phyloP scores from a whole-genome alignment of 2,888 invertebrate species.

The Anarsia innoxiella region DNA sequence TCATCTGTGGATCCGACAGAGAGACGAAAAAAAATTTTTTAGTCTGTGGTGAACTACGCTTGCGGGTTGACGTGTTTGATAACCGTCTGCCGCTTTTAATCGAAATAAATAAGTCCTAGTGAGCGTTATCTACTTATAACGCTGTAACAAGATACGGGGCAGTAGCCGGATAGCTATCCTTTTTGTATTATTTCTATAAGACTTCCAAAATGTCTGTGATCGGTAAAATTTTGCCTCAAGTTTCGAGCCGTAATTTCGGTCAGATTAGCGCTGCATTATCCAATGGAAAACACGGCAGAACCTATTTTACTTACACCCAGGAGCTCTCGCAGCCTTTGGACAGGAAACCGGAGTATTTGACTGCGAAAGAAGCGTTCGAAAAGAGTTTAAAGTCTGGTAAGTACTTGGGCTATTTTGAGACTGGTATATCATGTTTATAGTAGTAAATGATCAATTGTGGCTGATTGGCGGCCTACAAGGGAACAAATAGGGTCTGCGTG shows the following conservation, averaged over 20 bases:
- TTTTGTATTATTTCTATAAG: too few species aligned
- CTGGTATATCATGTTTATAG: neutral
- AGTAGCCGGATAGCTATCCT: too few species aligned
- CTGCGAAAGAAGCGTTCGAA: slow-evolving; percentile 85
- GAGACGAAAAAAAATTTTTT: neutral
- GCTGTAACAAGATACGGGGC: too few species aligned
- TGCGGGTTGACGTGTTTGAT: neutral
- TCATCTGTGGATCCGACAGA: neutral
- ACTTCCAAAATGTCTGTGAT: slow-evolving; percentile 48
- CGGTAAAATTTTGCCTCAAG: slow-evolving; percentile 51
- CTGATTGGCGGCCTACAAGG: neutral
- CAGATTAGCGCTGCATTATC: slow-evolving; percentile 46
- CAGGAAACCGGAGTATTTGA: slow-evolving; percentile 81
- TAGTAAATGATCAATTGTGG: neutral
- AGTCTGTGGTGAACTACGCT: neutral
- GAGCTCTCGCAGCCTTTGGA: slow-evolving; percentile 88
- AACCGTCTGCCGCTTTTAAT: too few species aligned
- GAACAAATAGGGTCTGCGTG: neutral
- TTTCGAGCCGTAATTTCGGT: slow-evolving; percentile 46
- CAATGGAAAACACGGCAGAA: slow-evolving; percentile 59
- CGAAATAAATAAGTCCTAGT: too few species aligned
- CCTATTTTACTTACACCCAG: slow-evolving; percentile 84
- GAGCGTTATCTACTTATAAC: neutral
- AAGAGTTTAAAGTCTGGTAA: slow-evolving; percentile 87
- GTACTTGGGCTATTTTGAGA: slow-evolving; percentile 23